phyloP scores from a whole-genome alignment of 1,140 invertebrate species.

The Arctopsyche grandis region DNA sequence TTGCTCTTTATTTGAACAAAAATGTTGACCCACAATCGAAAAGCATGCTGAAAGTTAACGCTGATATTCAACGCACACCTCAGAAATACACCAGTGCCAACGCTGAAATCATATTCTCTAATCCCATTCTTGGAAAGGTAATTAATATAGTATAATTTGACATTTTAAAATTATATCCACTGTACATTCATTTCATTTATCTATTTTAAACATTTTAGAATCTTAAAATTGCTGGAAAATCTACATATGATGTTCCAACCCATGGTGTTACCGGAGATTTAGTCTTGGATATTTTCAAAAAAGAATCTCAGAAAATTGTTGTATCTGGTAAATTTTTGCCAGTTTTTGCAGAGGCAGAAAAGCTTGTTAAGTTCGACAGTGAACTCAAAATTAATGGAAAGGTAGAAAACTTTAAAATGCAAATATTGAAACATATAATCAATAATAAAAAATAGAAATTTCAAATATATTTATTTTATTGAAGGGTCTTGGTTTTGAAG shows the following conservation, averaged over 20 bases:
- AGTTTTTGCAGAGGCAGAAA: slow-evolving; percentile 52
- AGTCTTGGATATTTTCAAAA: slow-evolving; percentile 71
- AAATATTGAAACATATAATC: neutral
- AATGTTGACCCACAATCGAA: slow-evolving; percentile 74
- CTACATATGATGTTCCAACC: slow-evolving; percentile 61
- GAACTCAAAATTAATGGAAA: slow-evolving; percentile 38
- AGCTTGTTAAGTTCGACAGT: slow-evolving; percentile 50
- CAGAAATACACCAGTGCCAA: slow-evolving; percentile 63
- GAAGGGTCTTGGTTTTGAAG: slow-evolving; percentile 28
- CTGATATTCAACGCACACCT: slow-evolving; percentile 64
- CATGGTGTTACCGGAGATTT: slow-evolving; percentile 63
- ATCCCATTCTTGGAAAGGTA: slow-evolving; percentile 74
- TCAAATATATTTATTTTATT: neutral
- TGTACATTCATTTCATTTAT: slow-evolving; percentile 15
- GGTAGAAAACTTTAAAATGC: slow-evolving; percentile 18
- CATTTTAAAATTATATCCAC: neutral
- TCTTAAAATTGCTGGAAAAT: slow-evolving; percentile 64
- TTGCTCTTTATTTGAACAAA: slow-evolving; percentile 75
- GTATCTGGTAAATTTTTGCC: slow-evolving; percentile 58
- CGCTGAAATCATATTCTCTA: slow-evolving; percentile 71
- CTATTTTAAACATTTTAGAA: slow-evolving; percentile 63
- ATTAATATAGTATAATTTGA: neutral
- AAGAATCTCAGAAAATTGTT: slow-evolving; percentile 71
- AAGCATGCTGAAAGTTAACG: slow-evolving; percentile 63
- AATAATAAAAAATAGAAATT: too few species aligned